Evolutionary conservation across 2,797 vertebrate genomes (phyloP).

Genomic region (Dallia pectoralis): DNA sequence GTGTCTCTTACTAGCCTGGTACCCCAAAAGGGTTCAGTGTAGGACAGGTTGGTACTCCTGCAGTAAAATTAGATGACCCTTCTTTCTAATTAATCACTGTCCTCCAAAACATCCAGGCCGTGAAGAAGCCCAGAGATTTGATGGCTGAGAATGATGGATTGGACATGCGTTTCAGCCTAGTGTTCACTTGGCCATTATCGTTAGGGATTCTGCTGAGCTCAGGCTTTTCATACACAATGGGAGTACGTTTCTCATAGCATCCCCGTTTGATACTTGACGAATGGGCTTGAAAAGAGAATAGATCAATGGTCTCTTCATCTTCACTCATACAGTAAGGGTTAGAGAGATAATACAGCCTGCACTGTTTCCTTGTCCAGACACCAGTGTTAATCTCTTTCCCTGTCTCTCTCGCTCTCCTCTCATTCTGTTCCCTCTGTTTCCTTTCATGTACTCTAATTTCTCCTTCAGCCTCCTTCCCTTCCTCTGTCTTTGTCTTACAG

Average conservation of each 20-base stretch:
- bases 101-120: conserved; percentile 5
- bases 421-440: not conserved
- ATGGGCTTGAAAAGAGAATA: conserved; percentile 22
- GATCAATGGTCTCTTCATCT: not conserved
- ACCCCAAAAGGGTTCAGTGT: conserved; percentile 31
- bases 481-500: conserved; percentile 13
- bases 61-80: conserved; percentile 1
- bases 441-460: conserved; percentile 1
- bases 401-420: conserved; percentile 12
- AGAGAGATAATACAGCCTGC: conserved; percentile 39
- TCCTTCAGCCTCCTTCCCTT: conserved; percentile 65
- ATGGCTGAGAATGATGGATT: conserved; percentile 45
- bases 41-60: conserved; percentile 21
- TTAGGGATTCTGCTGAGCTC: conserved; percentile 49
- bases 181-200: conserved; percentile 53
- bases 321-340: conserved; percentile 25
- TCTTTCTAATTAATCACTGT: conserved; percentile 27
- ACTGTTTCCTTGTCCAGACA: not conserved
- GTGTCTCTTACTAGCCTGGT: conserved; percentile 39
- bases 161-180: conserved; percentile 19
- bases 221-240: conserved; percentile 25
- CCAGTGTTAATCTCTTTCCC: not conserved
- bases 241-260: conserved; percentile 16
- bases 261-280: conserved; percentile 32
- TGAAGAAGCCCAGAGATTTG: conserved; percentile 23